These are phyloP conservation scores for Pyrocephalus nanus DNA, from an alignment of 2,797 vertebrate genomes.

Conservation along the genomic window DNA sequence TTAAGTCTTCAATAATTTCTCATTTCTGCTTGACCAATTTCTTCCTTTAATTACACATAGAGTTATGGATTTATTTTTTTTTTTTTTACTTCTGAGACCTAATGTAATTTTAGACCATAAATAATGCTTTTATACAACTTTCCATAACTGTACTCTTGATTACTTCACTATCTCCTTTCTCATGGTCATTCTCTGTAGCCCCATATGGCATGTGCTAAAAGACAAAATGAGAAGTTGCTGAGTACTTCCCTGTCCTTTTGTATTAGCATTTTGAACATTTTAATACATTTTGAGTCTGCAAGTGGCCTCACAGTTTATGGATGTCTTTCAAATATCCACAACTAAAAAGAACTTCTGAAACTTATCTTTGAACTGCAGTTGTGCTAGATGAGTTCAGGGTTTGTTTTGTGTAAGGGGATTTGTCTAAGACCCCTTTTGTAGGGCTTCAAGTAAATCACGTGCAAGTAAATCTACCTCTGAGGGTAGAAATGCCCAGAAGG, in stretches of 20 bases:
- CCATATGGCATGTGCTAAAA: background rate
- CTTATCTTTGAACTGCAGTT: background rate
- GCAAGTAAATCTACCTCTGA: background rate
- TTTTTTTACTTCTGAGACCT: background rate
- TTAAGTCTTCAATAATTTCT: background rate
- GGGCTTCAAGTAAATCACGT: background rate
- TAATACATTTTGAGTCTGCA: background rate
- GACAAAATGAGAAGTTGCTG: background rate
- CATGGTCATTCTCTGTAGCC: background rate
- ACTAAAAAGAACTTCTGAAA: background rate
- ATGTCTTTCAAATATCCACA: background rate
- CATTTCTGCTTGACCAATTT: background rate
- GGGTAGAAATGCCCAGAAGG: background rate
- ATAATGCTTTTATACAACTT: background rate
- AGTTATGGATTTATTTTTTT: background rate
- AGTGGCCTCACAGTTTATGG: background rate
- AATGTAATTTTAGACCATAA: background rate
- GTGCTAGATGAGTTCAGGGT: background rate
- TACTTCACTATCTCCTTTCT: background rate
- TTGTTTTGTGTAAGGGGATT: background rate
- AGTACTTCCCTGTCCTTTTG: background rate
- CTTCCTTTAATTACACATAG: background rate
- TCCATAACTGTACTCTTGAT: background rate
- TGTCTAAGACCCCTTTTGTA: background rate
- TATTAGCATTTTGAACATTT: background rate